These are phyloP conservation scores for Cantharis nigra DNA, from an alignment of 2,888 invertebrate species.

Conservation along the genomic window DNA sequence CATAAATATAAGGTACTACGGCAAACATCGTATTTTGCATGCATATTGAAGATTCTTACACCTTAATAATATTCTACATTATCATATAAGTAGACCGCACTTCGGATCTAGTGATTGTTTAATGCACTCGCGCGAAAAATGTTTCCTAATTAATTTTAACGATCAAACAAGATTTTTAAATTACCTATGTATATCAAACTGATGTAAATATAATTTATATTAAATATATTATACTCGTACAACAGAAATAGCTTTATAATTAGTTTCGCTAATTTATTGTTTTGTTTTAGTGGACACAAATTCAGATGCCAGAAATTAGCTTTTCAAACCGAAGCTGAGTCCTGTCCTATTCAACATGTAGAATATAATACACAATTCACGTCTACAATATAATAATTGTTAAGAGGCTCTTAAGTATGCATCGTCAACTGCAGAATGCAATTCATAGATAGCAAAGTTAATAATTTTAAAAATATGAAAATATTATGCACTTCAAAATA, in stretches of 20 bases:
- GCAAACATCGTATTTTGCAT: conserved; percentile 41
- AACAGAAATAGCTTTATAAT: not conserved
- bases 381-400: not conserved
- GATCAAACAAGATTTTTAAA: not conserved
- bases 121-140: not conserved
- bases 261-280: not conserved
- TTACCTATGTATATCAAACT: not conserved
- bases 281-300: not conserved
- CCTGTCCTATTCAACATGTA: not conserved
- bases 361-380: not conserved
- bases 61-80: conserved; percentile 42
- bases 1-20: conserved; percentile 41
- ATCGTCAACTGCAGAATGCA: not conserved
- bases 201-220: not conserved
- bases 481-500: not conserved
- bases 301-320: not conserved
- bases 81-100: conserved; percentile 38
- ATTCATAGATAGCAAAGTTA: not conserved
- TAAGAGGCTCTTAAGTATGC: not conserved
- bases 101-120: conserved; percentile 25
- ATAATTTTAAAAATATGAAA: not conserved
- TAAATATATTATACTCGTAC: not conserved
- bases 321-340: not conserved
- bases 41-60: conserved; percentile 41
- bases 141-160: no score